phyloP scores from a whole-genome alignment of 2,113 vertebrate genomes.

The Leucopsar rothschildi region DNA sequence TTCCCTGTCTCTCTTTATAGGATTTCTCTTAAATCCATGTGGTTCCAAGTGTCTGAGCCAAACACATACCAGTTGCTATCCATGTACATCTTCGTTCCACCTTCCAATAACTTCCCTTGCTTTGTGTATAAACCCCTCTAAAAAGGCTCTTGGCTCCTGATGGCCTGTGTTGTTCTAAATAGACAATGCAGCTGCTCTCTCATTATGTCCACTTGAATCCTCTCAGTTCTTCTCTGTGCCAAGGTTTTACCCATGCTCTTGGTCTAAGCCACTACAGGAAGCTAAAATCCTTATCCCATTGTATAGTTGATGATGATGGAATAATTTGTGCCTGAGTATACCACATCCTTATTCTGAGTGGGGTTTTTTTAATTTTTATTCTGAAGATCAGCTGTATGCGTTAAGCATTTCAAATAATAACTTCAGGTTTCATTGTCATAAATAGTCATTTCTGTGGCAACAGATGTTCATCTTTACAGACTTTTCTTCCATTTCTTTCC shows the following conservation, averaged over 20 bases:
- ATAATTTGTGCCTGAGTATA: not conserved
- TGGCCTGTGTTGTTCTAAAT: constrained; percentile 23
- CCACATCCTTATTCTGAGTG: not conserved
- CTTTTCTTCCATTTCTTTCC: not conserved
- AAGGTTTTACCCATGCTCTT: constrained; percentile 12
- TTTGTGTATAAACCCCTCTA: not conserved
- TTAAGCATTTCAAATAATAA: not conserved
- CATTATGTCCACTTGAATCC: not conserved
- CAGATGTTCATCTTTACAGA: not conserved
- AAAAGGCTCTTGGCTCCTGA: constrained; percentile 31
- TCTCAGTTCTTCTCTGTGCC: not conserved
- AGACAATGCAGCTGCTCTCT: constrained; percentile 44
- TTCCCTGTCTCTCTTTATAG: not conserved
- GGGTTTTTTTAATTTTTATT: not conserved
- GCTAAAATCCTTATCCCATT: not conserved
- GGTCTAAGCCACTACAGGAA: not conserved
- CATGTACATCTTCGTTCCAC: constrained; percentile 3
- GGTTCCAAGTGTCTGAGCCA: not conserved
- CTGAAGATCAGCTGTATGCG: not conserved
- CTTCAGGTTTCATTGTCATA: not conserved
- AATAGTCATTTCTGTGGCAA: not conserved
- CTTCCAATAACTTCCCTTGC: constrained; percentile 15
- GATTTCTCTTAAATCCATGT: not conserved
- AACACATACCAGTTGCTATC: not conserved
- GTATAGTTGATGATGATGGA: not conserved